Evolutionary conservation across 1,140 invertebrate genomes (phyloP).

Genomic region (Conopomorpha cramerella): DNA sequence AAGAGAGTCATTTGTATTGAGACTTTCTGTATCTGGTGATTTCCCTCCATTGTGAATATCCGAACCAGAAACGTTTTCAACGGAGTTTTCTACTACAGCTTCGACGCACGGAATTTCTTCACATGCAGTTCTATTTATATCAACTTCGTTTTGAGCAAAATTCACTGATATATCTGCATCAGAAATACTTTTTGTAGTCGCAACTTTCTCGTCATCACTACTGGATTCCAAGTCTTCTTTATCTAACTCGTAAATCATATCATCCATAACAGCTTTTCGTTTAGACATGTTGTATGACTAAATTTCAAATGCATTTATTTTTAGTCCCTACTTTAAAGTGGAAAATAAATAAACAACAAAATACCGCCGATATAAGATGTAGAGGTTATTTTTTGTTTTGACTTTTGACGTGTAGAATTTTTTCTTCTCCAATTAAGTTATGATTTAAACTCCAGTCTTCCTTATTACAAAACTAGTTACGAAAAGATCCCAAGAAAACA

Average conservation of each 20-base stretch:
- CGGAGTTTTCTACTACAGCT: constrained; percentile 11
- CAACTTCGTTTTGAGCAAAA: too few relatives aligned
- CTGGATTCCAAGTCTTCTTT: constrained; percentile 46
- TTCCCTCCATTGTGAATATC: constrained; percentile 41
- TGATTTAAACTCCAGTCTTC: too few relatives aligned
- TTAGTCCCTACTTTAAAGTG: background rate
- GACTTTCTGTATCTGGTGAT: constrained; percentile 10
- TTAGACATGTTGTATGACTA: constrained; percentile 26
- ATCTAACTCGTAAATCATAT: constrained; percentile 55
- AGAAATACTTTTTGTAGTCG: constrained; percentile 22
- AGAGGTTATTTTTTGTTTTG: too few relatives aligned
- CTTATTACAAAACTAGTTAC: too few relatives aligned
- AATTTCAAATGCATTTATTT: background rate
- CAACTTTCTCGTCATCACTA: constrained; percentile 38
- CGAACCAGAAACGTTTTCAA: constrained; percentile 14
- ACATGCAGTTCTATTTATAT: too few relatives aligned
- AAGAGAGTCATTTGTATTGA: too few relatives aligned
- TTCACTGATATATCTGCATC: too few relatives aligned
- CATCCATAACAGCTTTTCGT: constrained; percentile 38
- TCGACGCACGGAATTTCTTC: constrained; percentile 3
- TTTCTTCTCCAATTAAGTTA: too few relatives aligned
- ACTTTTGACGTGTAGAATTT: too few relatives aligned
- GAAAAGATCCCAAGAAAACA: too few relatives aligned
- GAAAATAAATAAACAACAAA: background rate
- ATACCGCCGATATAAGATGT: too few relatives aligned